A percentile compares a stretch with the other conserved stretches of the same genome.
Conservation (phyloP, 2,113 vertebrate species). For the Phyllostomus discolor region DNA sequence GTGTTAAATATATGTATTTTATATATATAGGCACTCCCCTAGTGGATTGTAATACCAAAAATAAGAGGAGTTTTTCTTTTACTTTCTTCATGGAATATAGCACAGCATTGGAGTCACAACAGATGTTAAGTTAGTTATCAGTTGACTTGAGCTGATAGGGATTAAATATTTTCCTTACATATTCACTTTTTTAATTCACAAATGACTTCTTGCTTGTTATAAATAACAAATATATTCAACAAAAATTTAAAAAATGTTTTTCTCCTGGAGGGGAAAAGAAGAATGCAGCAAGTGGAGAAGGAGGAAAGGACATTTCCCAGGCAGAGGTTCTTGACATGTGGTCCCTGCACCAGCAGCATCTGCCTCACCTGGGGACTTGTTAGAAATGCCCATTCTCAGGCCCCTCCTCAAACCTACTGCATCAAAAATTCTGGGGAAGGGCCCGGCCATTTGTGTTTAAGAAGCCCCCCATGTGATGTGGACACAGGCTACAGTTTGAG, state of each 20-base stretch:
- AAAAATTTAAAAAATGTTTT: not conserved
- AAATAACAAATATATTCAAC: not conserved
- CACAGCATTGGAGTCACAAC: not conserved
- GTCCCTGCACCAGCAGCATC: not conserved
- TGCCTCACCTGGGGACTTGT: not conserved
- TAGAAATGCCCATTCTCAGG: not conserved
- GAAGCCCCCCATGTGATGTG: not conserved
- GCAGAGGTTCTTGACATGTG: not conserved
- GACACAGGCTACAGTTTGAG: not conserved
- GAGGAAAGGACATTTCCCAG: not conserved
- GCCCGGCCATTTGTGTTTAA: not conserved
- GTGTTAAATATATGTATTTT: not conserved
- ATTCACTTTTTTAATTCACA: not conserved
- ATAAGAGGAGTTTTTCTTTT: not conserved
- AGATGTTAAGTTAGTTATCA: not conserved
- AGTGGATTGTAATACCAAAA: not conserved
- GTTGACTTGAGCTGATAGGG: not conserved
- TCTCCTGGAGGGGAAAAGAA: rapidly evolving
- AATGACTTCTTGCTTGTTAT: not conserved
- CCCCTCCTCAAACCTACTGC: not conserved
- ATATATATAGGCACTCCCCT: not conserved
- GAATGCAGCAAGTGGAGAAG: not conserved
- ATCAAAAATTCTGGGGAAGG: not conserved
- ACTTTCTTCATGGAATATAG: not conserved
- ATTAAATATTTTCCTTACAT: not conserved